Conservation (phyloP, 2,888 invertebrate genomes). For the Danaus chrysippus region DNA sequence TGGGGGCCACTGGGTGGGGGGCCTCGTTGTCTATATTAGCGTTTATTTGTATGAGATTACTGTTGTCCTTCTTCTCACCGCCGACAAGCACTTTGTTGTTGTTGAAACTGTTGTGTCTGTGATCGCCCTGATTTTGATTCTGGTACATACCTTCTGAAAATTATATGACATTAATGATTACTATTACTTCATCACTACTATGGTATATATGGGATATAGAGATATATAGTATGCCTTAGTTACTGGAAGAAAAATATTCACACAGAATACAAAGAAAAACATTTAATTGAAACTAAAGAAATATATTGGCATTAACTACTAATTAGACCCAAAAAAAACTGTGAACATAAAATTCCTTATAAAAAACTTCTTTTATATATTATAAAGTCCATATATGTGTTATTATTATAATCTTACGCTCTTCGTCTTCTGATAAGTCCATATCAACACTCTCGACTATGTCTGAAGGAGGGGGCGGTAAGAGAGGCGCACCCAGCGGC, state of each 20-base stretch:
- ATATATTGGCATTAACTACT: too few species aligned
- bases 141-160: constrained; percentile 61
- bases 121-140: constrained; percentile 64
- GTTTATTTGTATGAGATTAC: constrained; percentile 50
- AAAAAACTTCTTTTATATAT: too few species aligned
- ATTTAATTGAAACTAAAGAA: too few species aligned
- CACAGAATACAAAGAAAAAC: too few species aligned
- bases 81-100: constrained; percentile 72
- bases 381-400: too few species aligned
- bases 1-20: constrained; percentile 47
- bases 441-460: constrained; percentile 91
- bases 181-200: not conserved
- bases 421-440: constrained; percentile 92
- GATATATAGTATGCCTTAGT: too few species aligned
- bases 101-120: constrained; percentile 66
- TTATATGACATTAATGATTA: constrained; percentile 7
- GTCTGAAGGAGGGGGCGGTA: constrained; percentile 69
- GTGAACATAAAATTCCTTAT: too few species aligned
- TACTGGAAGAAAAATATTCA: too few species aligned
- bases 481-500: not conserved
- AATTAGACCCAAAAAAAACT: too few species aligned
- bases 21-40: constrained; percentile 39
- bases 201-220: not conserved
- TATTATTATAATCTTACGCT: constrained; percentile 49
- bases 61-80: constrained; percentile 53